Evolutionary conservation across 1,140 invertebrate genomes (phyloP), one percentile per base, ranked within the genome.

Genomic region (Ips typographus): DNA sequence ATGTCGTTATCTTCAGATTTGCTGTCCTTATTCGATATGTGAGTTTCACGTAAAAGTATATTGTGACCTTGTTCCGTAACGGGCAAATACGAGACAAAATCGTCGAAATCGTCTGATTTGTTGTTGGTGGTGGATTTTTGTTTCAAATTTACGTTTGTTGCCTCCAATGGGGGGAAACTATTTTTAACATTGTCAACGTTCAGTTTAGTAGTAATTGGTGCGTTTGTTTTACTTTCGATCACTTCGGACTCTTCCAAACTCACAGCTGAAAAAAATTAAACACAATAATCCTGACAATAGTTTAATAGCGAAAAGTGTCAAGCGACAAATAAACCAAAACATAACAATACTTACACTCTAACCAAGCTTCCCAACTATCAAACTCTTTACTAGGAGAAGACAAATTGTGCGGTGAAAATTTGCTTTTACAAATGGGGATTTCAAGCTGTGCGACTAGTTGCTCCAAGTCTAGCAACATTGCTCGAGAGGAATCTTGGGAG

Each of bases 311-410:
- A 22, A 22, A 22, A 22, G 22, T 22, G 22, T 22, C 22, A 22
- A 22, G 22, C 22, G 22, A 22, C 22, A 22, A 22, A 22, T 22
- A 22, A 22, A 22, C 22, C 22, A 22, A 22, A 22, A 22, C 52
- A 55, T 55, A 62, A 6, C 6, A 42, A 51, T 77, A 79, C 78
- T 79, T 77, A 79, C 78, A 73, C 65, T 75, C 70, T 68, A 79
- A 72, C 78, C 78, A 79, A 51, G 74, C 65, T 63, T 79, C 76
- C 78, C 77, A 79, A 64, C 75, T 76, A 43, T 77, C 75, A 38
- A 72, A 68, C n/a, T 75, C 74, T 42, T 72, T 71, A 41, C 53
- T 51, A 22, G 72, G 61, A 49, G 70, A 68, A 22, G 22, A 22
- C 22, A 22, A 22, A 71, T 61, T 67, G 43, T 65, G 55, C n/a